Evolutionary conservation across 2,113 vertebrate genomes (phyloP), one percentile per base, ranked within the genome.

Genomic region (Phylloscopus trochiloides): DNA sequence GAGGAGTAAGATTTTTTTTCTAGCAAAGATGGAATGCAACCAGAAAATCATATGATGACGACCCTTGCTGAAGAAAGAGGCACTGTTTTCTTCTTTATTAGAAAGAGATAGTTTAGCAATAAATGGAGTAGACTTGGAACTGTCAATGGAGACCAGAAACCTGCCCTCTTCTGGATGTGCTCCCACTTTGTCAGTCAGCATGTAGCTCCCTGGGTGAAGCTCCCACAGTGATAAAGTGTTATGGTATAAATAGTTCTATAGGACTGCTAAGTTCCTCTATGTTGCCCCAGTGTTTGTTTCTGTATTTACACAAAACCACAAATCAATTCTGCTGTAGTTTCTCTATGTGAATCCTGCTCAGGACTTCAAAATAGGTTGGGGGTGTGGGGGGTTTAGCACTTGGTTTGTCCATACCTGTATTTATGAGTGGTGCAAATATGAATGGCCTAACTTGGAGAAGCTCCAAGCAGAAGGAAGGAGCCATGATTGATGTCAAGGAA

Each of bases 341-440:
- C 43, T 47, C 13, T 67, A 38, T 4, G 5, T 16, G 34, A 67
- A 78, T 50, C 17, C 34, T 78, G 24, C 3, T 75, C 42, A n/a
- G 9, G 8, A 88, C 59, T 92, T 79, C 13, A 55, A 83, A 76
- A 31, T 34, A 67, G 42, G 2, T 11, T 36, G 12, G 7, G 6
- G 0, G 1, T 8, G 18, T 2, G 2, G 12, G 14, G 3, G 1
- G 3, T 32, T 48, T 32, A 32, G 21, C 10, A n/a, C 12, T 58
- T 71, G 29, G 62, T 92, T 85, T 90, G n/a, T 77, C 28, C 5
- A 6, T 81, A 12, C 2, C 15, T 34, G 18, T 50, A 62, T 78
- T 67, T 90, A 74, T 52, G 13, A 62, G 52, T 76, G 12, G 19
- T 55, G 45, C 75, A 28, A 76, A 68, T 28, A 91, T 38, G 40